Conservation (phyloP, 2,888 invertebrate species). For the Pseudoips prasinana region DNA sequence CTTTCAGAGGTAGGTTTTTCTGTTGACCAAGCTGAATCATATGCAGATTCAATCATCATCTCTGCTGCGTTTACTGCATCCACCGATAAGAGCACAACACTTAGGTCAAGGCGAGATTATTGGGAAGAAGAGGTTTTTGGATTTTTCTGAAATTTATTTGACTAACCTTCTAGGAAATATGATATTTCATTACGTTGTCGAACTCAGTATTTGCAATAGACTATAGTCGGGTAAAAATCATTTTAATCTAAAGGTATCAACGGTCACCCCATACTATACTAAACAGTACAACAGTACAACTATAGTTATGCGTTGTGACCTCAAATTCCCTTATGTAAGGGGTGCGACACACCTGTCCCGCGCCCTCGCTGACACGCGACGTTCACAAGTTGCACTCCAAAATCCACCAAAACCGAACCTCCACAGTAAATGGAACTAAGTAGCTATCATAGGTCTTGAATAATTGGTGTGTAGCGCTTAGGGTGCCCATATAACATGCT, state of each 20-base stretch:
- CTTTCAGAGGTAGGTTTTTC: slow-evolving; percentile 7
- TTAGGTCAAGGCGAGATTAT: too few relatives aligned
- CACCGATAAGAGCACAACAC: too few relatives aligned
- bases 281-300: slow-evolving; percentile 20
- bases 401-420: slow-evolving; percentile 31
- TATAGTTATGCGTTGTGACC: slow-evolving; percentile 68
- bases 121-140: too few relatives aligned
- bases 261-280: neutral
- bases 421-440: neutral
- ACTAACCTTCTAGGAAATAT: too few relatives aligned
- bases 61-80: slow-evolving; percentile 8
- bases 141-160: too few relatives aligned
- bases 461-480: slow-evolving; percentile 40
- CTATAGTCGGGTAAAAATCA: too few relatives aligned
- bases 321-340: slow-evolving; percentile 73
- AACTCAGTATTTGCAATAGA: too few relatives aligned
- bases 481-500: slow-evolving; percentile 55
- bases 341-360: slow-evolving; percentile 75
- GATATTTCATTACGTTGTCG: too few relatives aligned
- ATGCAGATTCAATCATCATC: slow-evolving; percentile 9
- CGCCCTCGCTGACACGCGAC: slow-evolving; percentile 77
- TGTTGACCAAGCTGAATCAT: slow-evolving; percentile 12
- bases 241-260: too few relatives aligned
- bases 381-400: slow-evolving; percentile 55
- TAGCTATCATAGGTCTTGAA: slow-evolving; percentile 27